Base-by-base conservation (phyloP, 2,888 invertebrate genomes). In the Euspilapteryx auroguttella region DNA sequence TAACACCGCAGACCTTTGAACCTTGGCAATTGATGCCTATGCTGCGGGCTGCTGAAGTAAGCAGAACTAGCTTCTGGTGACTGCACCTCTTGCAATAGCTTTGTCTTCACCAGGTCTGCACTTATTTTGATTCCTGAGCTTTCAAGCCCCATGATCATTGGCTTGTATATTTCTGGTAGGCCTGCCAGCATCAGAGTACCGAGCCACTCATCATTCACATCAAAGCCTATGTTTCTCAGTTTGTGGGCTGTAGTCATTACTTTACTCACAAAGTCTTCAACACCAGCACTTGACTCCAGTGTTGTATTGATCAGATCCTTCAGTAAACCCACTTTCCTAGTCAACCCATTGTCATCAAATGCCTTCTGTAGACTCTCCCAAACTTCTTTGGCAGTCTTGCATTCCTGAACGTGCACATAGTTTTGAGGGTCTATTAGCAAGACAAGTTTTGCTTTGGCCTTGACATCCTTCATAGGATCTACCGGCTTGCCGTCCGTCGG, bases 1-100 rank as follows among this genome's bases (percentile, higher is more conserved):
- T 12, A 43, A 28, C 39, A 43, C 10, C 41, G 13, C 2, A 37
- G 42, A 1, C 39, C 37, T 22, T 35, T 37, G 4, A 13, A 8
- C 22, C 33, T 37, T n/a, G n/a, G n/a, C n/a, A n/a, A n/a, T n/a
- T n/a, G n/a, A n/a, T n/a, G n/a, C n/a, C n/a, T n/a, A n/a, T n/a
- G n/a, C n/a, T 2, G 5, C 10, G 9, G 31, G 14, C 21, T 33
- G 21, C 28, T 23, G 15, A 12, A 23, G 14, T 23, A 23, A 7
- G 28, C 28, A 8, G 24, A n/a, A n/a, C n/a, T 15, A 6, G 8
- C 11, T 12, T 26, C 23, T 11, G 22, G 3, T 12, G 14, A 11
- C 8, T 27, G 12, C 3, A 32, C 25, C 12, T 32, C 28, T 25
- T 28, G 28, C 7, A 32, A 9, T 4, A 32, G 28, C 8, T 32